These are phyloP conservation scores for Nannospalax galili DNA, from an alignment of 2,113 vertebrate species.

Conservation along the genomic window DNA sequence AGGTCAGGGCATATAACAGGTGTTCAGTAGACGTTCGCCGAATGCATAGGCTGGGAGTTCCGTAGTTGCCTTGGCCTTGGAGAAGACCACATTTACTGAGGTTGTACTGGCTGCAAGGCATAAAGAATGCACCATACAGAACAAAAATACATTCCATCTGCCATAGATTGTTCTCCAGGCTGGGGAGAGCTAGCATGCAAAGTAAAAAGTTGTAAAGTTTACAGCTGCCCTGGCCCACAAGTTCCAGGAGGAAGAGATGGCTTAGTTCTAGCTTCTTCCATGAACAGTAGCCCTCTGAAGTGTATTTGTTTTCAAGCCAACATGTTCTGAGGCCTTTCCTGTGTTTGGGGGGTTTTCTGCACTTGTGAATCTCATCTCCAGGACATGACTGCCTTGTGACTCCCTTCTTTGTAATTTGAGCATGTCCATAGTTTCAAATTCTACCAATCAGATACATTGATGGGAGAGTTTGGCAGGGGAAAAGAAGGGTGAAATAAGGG, in stretches of 20 bases:
- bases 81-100: background rate
- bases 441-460: background rate
- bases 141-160: background rate
- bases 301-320: background rate
- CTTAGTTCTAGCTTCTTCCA: background rate
- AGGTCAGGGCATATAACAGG: background rate
- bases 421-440: background rate
- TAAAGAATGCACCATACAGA: fast-evolving
- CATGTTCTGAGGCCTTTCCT: too few species aligned
- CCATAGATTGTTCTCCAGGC: background rate
- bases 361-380: background rate
- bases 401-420: background rate
- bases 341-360: background rate
- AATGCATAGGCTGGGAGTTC: background rate
- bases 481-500: background rate
- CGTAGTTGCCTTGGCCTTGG: background rate
- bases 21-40: background rate
- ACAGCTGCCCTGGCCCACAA: background rate
- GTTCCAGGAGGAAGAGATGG: background rate
- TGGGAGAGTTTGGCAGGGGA: background rate
- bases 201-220: background rate
- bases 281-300: background rate
- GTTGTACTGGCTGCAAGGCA: fast-evolving
- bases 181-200: background rate
- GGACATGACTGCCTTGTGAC: background rate